phyloP scores from a whole-genome alignment of 2,888 invertebrate genomes.

The Euclidia mi region DNA sequence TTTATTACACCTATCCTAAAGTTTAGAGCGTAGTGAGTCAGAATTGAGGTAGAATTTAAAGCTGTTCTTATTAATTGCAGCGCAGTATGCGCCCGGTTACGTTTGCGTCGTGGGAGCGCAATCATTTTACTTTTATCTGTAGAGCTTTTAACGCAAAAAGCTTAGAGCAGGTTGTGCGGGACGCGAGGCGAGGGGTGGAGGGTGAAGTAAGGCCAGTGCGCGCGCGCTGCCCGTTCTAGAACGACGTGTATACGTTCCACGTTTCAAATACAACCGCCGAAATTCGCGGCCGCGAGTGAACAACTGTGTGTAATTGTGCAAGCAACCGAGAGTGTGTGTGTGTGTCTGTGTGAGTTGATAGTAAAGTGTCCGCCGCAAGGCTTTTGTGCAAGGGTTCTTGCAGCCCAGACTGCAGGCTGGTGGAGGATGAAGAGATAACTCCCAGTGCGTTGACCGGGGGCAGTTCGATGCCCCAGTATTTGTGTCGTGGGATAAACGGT shows the following conservation, averaged over 20 bases:
- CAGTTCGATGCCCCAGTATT: conserved; percentile 69
- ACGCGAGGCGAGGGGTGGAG: conserved; percentile 51
- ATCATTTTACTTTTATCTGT: conserved; percentile 76
- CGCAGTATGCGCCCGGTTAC: conserved; percentile 26
- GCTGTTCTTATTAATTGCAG: conserved; percentile 19
- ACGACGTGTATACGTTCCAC: conserved; percentile 57
- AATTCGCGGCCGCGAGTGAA: conserved; percentile 47
- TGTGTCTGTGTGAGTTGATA: conserved; percentile 39
- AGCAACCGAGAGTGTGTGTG: conserved; percentile 32
- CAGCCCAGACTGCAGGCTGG: conserved; percentile 37
- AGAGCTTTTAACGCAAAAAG: conserved; percentile 83
- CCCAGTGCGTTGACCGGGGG: conserved; percentile 80
- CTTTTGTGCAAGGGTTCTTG: conserved; percentile 55
- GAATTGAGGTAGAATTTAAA: conserved; percentile 8
- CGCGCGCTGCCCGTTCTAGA: conserved; percentile 68
- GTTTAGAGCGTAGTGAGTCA: too few relatives aligned
- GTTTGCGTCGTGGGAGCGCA: conserved; percentile 74
- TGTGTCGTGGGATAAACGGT: conserved; percentile 69
- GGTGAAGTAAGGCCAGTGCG: conserved; percentile 70
- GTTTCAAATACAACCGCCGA: conserved; percentile 55
- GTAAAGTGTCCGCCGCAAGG: conserved; percentile 20
- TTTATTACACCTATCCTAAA: too few relatives aligned
- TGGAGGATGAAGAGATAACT: conserved; percentile 67
- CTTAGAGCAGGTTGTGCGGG: conserved; percentile 74
- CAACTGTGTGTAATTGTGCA: conserved; percentile 32